Conservation (phyloP, 2,888 invertebrate genomes). For the Pristionchus japonicus region DNA sequence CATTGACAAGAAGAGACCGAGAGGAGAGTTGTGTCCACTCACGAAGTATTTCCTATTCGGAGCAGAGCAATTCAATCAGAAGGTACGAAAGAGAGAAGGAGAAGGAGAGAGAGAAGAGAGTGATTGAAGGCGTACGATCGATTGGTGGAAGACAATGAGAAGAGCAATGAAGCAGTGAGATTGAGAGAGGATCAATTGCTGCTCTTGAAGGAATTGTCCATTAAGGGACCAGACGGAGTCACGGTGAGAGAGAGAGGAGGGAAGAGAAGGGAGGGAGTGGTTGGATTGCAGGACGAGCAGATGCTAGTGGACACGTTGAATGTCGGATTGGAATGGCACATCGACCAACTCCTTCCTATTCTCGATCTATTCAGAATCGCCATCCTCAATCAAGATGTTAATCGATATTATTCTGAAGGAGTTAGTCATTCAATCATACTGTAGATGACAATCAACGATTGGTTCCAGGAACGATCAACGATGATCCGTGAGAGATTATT, state of each 20-base stretch:
- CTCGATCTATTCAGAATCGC: constrained; percentile 89
- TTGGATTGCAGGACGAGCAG: constrained; percentile 13
- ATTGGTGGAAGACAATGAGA: constrained; percentile 41
- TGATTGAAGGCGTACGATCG: constrained; percentile 43
- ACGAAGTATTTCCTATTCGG: constrained; percentile 57
- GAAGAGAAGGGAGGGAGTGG: neutral
- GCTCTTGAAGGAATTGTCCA: constrained; percentile 25
- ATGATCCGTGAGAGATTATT: constrained; percentile 76
- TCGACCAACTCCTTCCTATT: constrained; percentile 88
- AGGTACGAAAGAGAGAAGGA: constrained; percentile 60
- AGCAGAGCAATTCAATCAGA: constrained; percentile 56
- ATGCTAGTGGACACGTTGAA: constrained; percentile 81
- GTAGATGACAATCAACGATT: neutral
- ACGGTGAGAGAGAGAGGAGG: neutral
- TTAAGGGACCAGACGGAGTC: constrained; percentile 31
- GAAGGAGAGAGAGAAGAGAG: neutral
- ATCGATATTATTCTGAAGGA: constrained; percentile 76
- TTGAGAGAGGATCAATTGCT: constrained; percentile 33
- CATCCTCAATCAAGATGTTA: constrained; percentile 83
- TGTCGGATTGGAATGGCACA: constrained; percentile 83
- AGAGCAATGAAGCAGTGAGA: constrained; percentile 25
- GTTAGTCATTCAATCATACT: constrained; percentile 15
- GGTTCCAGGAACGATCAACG: constrained; percentile 54
- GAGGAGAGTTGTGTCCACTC: constrained; percentile 65
- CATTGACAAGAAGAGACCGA: constrained; percentile 67